Conservation (phyloP, 2,888 invertebrate species). For the Agelastica alni region DNA sequence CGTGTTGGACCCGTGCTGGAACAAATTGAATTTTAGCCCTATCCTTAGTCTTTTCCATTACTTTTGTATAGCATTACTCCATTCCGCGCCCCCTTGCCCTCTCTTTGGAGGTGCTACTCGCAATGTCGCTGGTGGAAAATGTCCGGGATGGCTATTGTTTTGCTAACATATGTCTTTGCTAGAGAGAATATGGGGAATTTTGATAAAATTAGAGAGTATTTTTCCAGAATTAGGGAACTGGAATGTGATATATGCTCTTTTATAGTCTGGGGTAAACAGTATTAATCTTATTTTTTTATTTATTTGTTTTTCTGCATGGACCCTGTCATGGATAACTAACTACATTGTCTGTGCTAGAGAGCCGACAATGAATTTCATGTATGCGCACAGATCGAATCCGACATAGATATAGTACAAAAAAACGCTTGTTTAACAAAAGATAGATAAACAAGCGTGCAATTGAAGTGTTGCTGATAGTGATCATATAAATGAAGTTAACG, state of each 20-base stretch:
- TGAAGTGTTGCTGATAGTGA: too few species aligned
- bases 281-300: conserved; percentile 4
- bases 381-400: too few species aligned
- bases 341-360: too few species aligned
- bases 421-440: too few species aligned
- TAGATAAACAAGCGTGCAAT: too few species aligned
- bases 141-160: conserved; percentile 20
- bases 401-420: too few species aligned
- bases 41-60: conserved; percentile 27
- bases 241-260: conserved; percentile 2
- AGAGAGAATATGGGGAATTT: conserved; percentile 7
- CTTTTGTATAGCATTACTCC: conserved; percentile 32
- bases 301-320: not conserved
- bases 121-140: conserved; percentile 13
- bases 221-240: conserved; percentile 6
- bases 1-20: conserved; percentile 32
- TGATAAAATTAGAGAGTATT: conserved; percentile 7
- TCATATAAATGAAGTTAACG: too few species aligned
- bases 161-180: conserved; percentile 21
- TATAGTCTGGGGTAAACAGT: conserved; percentile 1
- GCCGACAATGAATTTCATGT: too few species aligned
- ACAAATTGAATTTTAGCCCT: conserved; percentile 36
- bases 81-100: conserved; percentile 8
- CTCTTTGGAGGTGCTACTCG: conserved; percentile 13
- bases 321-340: not conserved